Base-by-base conservation (phyloP, 2,797 vertebrate species). In the Chiroxiphia lanceolata region DNA sequence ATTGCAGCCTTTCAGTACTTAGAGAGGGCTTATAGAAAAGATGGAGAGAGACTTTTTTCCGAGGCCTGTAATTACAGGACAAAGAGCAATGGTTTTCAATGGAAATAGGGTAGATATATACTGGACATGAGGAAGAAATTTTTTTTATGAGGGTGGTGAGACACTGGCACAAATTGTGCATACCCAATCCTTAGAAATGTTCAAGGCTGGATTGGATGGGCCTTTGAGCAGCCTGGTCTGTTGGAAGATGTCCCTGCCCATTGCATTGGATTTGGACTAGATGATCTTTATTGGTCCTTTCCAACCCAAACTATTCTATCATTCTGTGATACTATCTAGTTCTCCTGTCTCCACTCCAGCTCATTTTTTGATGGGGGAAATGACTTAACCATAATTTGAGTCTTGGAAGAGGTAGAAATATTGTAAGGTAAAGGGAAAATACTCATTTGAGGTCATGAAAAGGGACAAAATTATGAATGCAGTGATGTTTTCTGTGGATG, bases 201-300 rank as follows among this genome's bases (percentile, higher is more conserved):
- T 80, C 13, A 47, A 54, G 31, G 17, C 5, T 45, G 51, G 23
- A 1, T 7, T 81, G 23, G 26, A 50, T 33, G 26, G 9, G 4
- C 7, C 36, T 82, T 59, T 56, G 71, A 60, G 42, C 10, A 85
- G 60, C 19, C 13, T 56, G 13, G 2, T 56, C 4, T 61, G 29
- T 33, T 60, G 13, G 13, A 60, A 57, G 13, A 7, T 45, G 20
- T 3, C 0, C 0, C 40, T 74, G 60, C 9, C 40, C 7, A 31
- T 45, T 8, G 13, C 22, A 48, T 3, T 15, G 13, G 7, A 5
- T 3, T 82, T 71, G 21, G 14, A 42, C 23, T 48, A 16, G 25
- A 23, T 42, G 38, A 22, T 34, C 34, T 92, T 63, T 54, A 77
- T 34, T 40, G 6, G 12, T 60, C 5, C 9, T 9, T 85, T 72